Base-by-base conservation (phyloP, 2,113 vertebrate genomes). In the Datnioides undecimradiatus region DNA sequence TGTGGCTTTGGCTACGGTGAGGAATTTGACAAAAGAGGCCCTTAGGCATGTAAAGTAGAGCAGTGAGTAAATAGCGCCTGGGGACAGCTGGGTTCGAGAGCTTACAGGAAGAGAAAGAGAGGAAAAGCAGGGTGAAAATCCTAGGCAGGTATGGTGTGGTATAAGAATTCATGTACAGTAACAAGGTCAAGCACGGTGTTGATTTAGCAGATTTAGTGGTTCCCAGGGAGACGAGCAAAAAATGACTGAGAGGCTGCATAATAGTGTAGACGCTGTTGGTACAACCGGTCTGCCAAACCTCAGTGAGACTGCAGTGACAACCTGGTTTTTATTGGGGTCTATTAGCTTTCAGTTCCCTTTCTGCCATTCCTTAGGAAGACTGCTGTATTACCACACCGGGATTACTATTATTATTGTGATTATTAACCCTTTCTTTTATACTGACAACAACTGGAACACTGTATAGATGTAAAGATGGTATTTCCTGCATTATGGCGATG, bases 381-480 rank as follows among this genome's bases (percentile, higher is more conserved):
- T 87, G 88, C 92, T 95, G 94, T 95, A 85, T 81, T 38, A 83
- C 72, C 63, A 89, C 83, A 75, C 62, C 48, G 62, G 77, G 58
- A 69, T 70, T 78, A 82, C 52, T 70, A 67, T 84, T 84, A 90
- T 95, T 88, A 91, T 93, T 94, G 90, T 92, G 90, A 81, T 80
- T 82, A 87, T 88, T 93, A 95, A 92, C 93, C 91, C 90, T 94
- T 95, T 94, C 92, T 94, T 93, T 91, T 96, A 68, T 90, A 93
- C 95, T 93, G 75, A 93, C 93, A 92, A 93, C 93, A 91, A 95
- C 89, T 91, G 94, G 94, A 96, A 95, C 88, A 92, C 89, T 96
- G 95, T 96, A 96, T 93, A 96, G 95, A 93, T 96, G 95, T 95
- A 96, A 97, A 96, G 95, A 95, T 93, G 95, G 88, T 90, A 92